Evolutionary conservation across 2,888 invertebrate genomes (phyloP), one percentile per base, ranked within the genome.

Genomic region (Liopterus haemorrhoidalis): DNA sequence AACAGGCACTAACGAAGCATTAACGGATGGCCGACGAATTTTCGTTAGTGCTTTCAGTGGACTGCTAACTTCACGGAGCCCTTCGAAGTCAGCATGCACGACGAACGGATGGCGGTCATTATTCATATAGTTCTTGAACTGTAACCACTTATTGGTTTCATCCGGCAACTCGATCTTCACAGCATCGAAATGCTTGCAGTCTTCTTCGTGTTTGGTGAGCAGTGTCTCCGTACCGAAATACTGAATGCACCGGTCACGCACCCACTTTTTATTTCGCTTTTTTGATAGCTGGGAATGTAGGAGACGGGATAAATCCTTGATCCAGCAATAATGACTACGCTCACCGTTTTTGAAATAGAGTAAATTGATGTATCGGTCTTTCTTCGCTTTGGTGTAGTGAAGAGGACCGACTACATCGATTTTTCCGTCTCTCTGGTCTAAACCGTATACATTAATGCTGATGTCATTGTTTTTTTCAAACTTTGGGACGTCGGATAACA

Each of bases 401-500:
- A 41, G 24, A 2, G 30, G 40, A 8, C 30, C 43, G 6, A 48
- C 38, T 9, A 30, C 37, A 28, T 40, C 19, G 12, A n/a, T 18
- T 9, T 3, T 19, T 12, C 30, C 25, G 2, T 3, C 14, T 24
- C 14, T 16, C 21, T 4, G 21, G 3, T 41, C 31, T n/a, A 51
- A 18, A 14, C 42, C 46, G 31, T 46, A 50, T 8, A 52, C 43
- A 32, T 50, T 48, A 6, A 50, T 20, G 12, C 39, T 33, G 8
- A 50, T 35, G 18, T 48, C 24, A 36, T 50, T 49, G 3, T 43
- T 12, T 20, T 48, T 31, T 45, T 52, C 52, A 49, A 52, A 52
- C 21, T 35, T 39, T 16, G 12, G 5, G 15, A 52, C 46, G 15
- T 50, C 46, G 43, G 24, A 16, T 21, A 41, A 21, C 15, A 32